A percentile compares a stretch with the other conserved stretches of the same genome.
These are phyloP conservation scores for Bos javanicus DNA, from an alignment of 2,113 vertebrate species.

Conservation along the genomic window DNA sequence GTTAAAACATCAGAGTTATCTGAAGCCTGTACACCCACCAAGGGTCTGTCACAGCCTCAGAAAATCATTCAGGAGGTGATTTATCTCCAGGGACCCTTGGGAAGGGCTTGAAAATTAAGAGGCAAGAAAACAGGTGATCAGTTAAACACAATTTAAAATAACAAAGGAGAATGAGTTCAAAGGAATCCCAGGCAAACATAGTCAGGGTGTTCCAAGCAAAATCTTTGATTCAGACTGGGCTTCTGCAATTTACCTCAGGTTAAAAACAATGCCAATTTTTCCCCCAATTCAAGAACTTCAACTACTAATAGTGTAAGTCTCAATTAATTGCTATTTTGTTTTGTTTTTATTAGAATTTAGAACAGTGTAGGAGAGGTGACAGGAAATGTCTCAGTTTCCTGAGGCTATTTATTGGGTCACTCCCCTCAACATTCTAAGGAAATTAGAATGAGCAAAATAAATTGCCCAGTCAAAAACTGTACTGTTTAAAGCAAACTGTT, in stretches of 20 bases:
- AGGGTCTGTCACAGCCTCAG: background rate
- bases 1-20: background rate
- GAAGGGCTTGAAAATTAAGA: background rate
- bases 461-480: background rate
- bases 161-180: background rate
- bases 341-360: background rate
- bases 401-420: background rate
- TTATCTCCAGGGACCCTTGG: background rate
- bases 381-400: background rate
- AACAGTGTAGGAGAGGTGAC: background rate
- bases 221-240: background rate
- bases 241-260: background rate
- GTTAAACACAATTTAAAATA: background rate
- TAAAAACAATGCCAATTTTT: slow-evolving; percentile 5
- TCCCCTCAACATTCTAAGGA: background rate
- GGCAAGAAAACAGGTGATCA: background rate
- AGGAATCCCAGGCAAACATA: background rate
- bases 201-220: background rate
- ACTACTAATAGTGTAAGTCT: background rate
- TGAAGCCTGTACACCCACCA: background rate
- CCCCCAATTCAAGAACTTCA: background rate
- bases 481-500: background rate
- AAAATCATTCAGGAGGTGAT: background rate
- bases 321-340: background rate
- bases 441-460: background rate